A percentile compares a stretch with the other conserved stretches of the same genome.
Conservation (phyloP, 2,113 vertebrate species). For the Aspidoscelis tigris region DNA sequence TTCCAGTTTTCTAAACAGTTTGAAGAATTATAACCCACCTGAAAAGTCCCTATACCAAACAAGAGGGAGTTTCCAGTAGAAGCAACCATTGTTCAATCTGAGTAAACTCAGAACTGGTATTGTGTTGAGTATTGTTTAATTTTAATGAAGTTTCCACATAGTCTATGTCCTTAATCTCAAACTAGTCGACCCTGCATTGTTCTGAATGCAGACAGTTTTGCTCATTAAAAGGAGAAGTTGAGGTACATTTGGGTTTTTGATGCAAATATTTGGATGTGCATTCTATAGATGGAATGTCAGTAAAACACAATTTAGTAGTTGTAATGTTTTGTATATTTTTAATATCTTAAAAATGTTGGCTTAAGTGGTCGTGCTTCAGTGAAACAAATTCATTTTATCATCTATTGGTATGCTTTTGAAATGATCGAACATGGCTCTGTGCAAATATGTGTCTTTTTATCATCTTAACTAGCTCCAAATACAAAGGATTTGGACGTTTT, state of each 20-base stretch:
- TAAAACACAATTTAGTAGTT: neutral
- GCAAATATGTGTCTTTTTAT: conserved; percentile 1
- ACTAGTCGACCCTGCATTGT: neutral
- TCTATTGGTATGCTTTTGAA: conserved; percentile 30
- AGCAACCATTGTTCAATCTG: too few relatives aligned
- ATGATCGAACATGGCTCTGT: conserved; percentile 10
- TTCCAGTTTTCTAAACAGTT: neutral
- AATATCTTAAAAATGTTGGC: neutral
- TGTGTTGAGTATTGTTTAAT: neutral
- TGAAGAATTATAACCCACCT: neutral
- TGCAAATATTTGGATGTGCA: neutral
- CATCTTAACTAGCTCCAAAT: conserved; percentile 83
- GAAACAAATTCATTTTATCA: neutral
- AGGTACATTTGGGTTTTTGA: neutral
- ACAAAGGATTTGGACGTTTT: conserved; percentile 95
- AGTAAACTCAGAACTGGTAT: too few relatives aligned
- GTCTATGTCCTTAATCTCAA: neutral
- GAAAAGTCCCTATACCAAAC: too few relatives aligned
- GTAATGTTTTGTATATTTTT: conserved; percentile 7
- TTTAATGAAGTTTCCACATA: neutral
- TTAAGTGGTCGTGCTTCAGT: neutral
- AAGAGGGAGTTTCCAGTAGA: too few relatives aligned
- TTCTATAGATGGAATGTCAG: neutral
- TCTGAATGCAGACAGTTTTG: neutral
- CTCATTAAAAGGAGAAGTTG: neutral